Conservation (phyloP, 2,113 vertebrate species). For the Bubalus kerabau region DNA sequence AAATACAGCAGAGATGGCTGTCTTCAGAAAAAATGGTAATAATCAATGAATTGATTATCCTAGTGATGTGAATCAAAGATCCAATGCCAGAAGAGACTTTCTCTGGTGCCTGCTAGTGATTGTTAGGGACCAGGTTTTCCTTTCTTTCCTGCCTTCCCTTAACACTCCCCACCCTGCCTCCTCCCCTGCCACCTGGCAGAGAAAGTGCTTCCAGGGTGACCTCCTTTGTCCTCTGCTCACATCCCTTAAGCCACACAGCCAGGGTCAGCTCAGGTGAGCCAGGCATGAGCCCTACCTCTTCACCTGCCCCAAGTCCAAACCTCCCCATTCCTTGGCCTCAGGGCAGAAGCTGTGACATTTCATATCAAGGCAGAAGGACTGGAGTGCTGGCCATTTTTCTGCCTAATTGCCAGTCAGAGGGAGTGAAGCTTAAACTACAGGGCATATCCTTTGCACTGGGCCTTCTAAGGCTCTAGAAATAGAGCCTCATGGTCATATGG, state of each 20-base stretch:
- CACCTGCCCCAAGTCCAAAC: not conserved
- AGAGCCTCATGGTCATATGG: not conserved
- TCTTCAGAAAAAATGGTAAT: not conserved
- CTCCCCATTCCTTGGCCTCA: not conserved
- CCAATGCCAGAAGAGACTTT: not conserved
- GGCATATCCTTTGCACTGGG: not conserved
- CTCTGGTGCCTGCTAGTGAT: not conserved
- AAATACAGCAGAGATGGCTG: not conserved
- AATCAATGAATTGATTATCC: not conserved
- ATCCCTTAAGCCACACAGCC: not conserved
- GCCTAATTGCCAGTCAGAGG: not conserved
- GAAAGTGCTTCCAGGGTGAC: not conserved
- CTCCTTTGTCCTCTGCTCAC: not conserved
- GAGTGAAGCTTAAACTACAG: not conserved
- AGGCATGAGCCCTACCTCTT: not conserved
- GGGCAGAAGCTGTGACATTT: not conserved
- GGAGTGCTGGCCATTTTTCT: not conserved
- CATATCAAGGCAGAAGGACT: not conserved
- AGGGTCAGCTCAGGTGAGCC: not conserved
- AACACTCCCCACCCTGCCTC: not conserved
- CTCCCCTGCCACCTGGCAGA: not conserved
- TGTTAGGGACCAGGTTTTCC: not conserved
- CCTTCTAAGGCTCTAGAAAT: not conserved
- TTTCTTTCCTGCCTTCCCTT: not conserved
- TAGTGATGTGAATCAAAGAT: not conserved